Evolutionary conservation across 1,140 invertebrate genomes (phyloP).

Genomic region (Eurosta solidaginis): DNA sequence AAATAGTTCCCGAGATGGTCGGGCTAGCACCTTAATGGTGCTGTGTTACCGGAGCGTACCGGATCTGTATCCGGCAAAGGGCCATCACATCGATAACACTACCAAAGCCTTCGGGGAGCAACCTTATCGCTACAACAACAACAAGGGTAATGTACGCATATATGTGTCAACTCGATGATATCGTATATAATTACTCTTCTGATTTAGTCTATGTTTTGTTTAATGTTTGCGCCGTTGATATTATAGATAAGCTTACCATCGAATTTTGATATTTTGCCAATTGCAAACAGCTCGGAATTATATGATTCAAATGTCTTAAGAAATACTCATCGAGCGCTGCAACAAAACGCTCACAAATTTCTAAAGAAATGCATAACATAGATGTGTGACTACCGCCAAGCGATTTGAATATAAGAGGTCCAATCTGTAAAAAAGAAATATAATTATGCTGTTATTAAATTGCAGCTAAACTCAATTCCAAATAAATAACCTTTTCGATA

Average conservation of each 20-base stretch:
- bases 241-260: constrained; percentile 71
- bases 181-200: no score
- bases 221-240: no score
- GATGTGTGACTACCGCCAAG: constrained; percentile 66
- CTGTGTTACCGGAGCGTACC: no score
- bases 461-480: background rate
- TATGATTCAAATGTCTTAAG: constrained; percentile 66
- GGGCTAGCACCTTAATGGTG: no score
- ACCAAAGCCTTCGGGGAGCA: no score
- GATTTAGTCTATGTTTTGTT: no score
- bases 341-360: constrained; percentile 66
- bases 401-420: constrained; percentile 70
- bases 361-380: constrained; percentile 65
- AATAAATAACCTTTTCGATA: constrained; percentile 66
- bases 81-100: no score
- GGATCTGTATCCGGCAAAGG: no score
- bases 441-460: background rate
- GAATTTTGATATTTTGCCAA: constrained; percentile 64
- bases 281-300: constrained; percentile 69
- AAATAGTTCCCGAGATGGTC: no score
- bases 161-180: no score
- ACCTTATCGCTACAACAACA: no score
- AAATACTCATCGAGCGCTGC: constrained; percentile 64
- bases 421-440: constrained; percentile 61
- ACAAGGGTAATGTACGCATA: no score